Evolutionary conservation across 2,113 vertebrate species (phyloP), one percentile per base, ranked within the genome.

Genomic region (Petrocephalus zakoni): DNA sequence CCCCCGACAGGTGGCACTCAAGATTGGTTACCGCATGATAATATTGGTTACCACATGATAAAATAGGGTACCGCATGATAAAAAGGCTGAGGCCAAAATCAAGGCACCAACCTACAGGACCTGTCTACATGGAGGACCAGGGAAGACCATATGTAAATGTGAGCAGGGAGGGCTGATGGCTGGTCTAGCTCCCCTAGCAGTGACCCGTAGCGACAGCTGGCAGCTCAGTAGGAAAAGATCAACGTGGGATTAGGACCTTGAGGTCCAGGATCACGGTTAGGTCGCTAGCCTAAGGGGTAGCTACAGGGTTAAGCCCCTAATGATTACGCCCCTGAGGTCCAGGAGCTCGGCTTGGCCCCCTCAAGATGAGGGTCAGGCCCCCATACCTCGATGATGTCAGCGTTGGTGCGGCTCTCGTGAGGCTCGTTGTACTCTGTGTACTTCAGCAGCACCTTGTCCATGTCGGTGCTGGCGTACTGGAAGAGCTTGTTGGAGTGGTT

Each of bases 341-440:
- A 47, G 42, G 82, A 61, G 1, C 58, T 22, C 58, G 17, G 46
- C 2, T 7, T 4, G 25, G 51, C 51, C 37, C 0, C 55, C 42
- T 42, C 58, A n/a, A 10, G 42, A 21, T 19, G 29, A 86, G 81
- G 46, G 11, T n/a, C n/a, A 29, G 17, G 53, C 56, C 53, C 58
- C 56, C 81, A 87, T 91, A 98, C 97, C 97, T 99, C 97, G 0
- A 99, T 97, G 91, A 99, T 99, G 91, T 99, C 97, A 0, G 97
- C 96, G 0, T 98, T 99, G 94, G 97, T 99, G 90, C 97, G 94
- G 94, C 97, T 98, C 96, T 99, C 97, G 0, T 99, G 97, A 0
- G 97, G 97, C 92, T 99, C 97, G 0, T 97, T 99, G 96, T 99
- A 98, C 94, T 99, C 97, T 98, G 97, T 99, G 95, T 99, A 99